Percentiles rank a stretch among this genome's conserved stretches.
phyloP scores from a whole-genome alignment of 2,113 vertebrate species.

The Gobio gobio region DNA sequence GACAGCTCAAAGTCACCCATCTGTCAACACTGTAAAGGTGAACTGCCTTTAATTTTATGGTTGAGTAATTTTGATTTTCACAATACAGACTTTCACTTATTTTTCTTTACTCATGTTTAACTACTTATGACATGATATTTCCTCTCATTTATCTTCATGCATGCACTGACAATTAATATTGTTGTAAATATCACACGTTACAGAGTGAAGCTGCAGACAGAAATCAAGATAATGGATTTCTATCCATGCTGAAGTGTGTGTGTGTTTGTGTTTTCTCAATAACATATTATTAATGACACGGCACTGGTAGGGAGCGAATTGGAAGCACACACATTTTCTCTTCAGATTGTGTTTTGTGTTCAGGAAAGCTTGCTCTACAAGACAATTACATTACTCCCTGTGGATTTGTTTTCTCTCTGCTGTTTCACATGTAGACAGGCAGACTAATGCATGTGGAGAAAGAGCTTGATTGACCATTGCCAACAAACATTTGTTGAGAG shows the following conservation, averaged over 20 bases:
- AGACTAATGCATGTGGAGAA: conserved; percentile 41
- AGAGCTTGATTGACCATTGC: conserved; percentile 46
- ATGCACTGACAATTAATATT: conserved; percentile 22
- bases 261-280: conserved; percentile 45
- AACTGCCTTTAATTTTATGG: neutral
- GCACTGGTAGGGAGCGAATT: conserved; percentile 41
- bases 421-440: conserved; percentile 36
- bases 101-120: conserved; percentile 32
- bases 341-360: conserved; percentile 53
- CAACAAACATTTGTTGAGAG: conserved; percentile 40
- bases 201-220: neutral
- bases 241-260: conserved; percentile 9
- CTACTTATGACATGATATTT: conserved; percentile 39
- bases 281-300: conserved; percentile 47
- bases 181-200: conserved; percentile 23
- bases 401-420: conserved; percentile 34
- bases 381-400: conserved; percentile 47
- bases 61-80: neutral
- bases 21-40: conserved; percentile 2
- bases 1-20: conserved; percentile 11
- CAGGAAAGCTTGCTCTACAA: conserved; percentile 32
- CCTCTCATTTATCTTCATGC: conserved; percentile 47
- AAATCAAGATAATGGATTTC: conserved; percentile 20
- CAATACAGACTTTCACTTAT: neutral
- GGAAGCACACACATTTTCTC: conserved; percentile 31